Conservation (phyloP, 64 coral and sea anemone species). For the Catalaphyllia jardinei region DNA sequence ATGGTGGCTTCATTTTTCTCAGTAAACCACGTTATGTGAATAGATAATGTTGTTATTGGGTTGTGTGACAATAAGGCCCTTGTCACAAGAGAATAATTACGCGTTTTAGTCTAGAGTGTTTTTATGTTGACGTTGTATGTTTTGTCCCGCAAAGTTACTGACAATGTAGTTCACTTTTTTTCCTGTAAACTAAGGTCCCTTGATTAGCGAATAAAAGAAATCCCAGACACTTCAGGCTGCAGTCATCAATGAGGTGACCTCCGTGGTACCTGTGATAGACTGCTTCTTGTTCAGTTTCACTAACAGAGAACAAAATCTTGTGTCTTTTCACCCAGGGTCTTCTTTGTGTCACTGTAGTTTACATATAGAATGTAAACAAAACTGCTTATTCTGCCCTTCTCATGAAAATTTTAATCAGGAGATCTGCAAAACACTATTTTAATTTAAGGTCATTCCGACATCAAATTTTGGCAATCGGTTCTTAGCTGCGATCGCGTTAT, state of each 20-base stretch:
- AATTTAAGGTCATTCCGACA: not conserved
- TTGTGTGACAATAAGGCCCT: conserved; percentile 18
- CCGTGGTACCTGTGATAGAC: not conserved
- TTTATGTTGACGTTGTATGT: conserved; percentile 37
- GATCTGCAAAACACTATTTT: not conserved
- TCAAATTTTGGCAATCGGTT: not conserved
- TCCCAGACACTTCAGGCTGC: not conserved
- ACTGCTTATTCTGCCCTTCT: conserved; percentile 16
- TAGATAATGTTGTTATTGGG: conserved; percentile 61
- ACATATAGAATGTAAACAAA: conserved; percentile 16
- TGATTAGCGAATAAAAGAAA: conserved; percentile 1
- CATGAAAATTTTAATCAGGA: conserved; percentile 20
- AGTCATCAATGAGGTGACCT: not conserved
- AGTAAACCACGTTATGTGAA: conserved; percentile 65
- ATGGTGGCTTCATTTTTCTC: conserved; percentile 51
- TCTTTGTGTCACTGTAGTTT: conserved; percentile 13
- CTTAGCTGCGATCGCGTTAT: not conserved
- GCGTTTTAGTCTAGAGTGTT: not conserved
- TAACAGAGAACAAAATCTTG: not conserved
- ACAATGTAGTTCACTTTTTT: conserved; percentile 7
- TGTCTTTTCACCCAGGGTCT: not conserved
- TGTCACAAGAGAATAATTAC: not conserved
- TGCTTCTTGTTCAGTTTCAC: not conserved
- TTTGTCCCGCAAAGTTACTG: conserved; percentile 32
- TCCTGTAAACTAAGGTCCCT: not conserved